These are phyloP conservation scores for Nylanderia fulva DNA, from an alignment of 1,140 invertebrate genomes.

Conservation along the genomic window DNA sequence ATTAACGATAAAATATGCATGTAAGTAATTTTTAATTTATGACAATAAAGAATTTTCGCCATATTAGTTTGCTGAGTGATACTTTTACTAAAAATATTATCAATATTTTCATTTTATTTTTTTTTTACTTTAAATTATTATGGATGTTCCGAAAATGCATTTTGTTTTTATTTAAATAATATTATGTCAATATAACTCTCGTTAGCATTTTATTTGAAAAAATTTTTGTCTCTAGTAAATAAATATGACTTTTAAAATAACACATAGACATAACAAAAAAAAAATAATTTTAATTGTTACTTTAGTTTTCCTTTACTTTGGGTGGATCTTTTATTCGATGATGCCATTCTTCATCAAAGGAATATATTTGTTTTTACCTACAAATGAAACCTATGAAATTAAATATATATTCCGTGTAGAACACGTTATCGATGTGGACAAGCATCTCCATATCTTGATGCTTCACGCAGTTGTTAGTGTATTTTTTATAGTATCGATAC, in stretches of 20 bases:
- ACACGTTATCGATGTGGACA: background rate
- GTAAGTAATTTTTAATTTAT: background rate
- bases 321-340: background rate
- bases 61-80: too few relatives aligned
- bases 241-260: background rate
- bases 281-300: too few relatives aligned
- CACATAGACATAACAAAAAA: background rate
- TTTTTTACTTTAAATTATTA: too few relatives aligned
- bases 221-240: background rate
- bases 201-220: too few relatives aligned
- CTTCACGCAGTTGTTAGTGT: background rate
- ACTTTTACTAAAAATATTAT: too few relatives aligned
- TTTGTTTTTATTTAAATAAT: too few relatives aligned
- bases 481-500: background rate
- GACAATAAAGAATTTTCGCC: too few relatives aligned
- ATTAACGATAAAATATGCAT: background rate
- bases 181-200: too few relatives aligned
- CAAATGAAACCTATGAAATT: constrained; percentile 1
- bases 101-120: too few relatives aligned
- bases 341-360: background rate
- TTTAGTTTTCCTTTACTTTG: background rate
- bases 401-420: background rate
- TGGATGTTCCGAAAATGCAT: too few relatives aligned
- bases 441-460: background rate
- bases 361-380: background rate